These are phyloP conservation scores for Poecilia velifera DNA, from an alignment of 2,797 vertebrate species.

Conservation along the genomic window DNA sequence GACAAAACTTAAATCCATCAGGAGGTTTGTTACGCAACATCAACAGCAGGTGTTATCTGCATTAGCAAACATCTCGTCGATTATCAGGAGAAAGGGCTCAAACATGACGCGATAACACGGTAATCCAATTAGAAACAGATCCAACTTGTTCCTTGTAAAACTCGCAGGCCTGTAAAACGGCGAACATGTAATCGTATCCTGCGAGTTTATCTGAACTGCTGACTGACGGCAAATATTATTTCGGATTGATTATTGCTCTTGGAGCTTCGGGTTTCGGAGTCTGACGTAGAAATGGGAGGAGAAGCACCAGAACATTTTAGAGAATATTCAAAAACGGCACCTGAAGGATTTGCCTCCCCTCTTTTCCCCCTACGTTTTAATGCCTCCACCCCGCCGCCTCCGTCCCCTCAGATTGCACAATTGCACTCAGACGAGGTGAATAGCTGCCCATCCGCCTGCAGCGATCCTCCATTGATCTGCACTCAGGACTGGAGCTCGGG, in stretches of 20 bases:
- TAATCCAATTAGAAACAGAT: conserved; percentile 31
- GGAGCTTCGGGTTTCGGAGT: conserved; percentile 5
- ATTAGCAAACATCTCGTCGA: conserved; percentile 13
- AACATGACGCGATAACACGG: not conserved
- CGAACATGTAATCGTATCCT: conserved; percentile 14
- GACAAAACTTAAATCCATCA: not conserved
- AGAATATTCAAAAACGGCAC: conserved; percentile 48
- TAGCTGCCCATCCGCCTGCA: conserved; percentile 37
- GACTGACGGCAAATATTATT: conserved; percentile 18
- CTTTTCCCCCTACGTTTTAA: conserved; percentile 4
- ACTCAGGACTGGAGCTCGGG: conserved; percentile 28
- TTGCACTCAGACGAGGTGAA: conserved; percentile 39
- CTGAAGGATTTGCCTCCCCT: conserved; percentile 63
- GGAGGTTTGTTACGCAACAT: not conserved
- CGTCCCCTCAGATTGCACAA: conserved; percentile 43
- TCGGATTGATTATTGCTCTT: conserved; percentile 21
- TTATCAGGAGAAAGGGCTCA: conserved; percentile 23
- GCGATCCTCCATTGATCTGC: conserved; percentile 57
- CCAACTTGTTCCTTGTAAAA: not conserved
- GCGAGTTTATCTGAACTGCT: conserved; percentile 3
- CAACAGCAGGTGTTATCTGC: conserved; percentile 4
- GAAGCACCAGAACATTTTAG: conserved; percentile 36
- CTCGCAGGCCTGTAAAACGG: not conserved
- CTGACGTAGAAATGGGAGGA: not conserved
- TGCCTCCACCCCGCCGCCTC: not conserved